Conservation (phyloP, 2,797 vertebrate species). For the Eulemur rubriventer region DNA sequence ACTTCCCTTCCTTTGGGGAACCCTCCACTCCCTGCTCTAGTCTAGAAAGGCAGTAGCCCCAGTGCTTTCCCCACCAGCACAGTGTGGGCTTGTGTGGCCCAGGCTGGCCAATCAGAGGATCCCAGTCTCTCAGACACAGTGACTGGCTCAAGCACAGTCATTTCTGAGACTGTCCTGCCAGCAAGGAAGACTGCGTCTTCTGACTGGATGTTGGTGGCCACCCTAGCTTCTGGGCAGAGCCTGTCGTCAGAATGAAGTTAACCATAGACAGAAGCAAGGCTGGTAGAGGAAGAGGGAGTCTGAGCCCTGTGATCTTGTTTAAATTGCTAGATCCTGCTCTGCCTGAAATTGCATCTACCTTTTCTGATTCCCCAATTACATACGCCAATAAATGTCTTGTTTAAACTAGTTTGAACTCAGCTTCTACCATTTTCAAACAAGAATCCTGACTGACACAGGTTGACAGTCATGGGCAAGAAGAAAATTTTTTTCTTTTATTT, state of each 20-base stretch:
- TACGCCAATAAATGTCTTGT: background rate
- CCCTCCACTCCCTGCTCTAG: background rate
- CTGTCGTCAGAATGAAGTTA: background rate
- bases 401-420: background rate
- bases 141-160: background rate
- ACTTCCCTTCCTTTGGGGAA: background rate
- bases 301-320: background rate
- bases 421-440: slow-evolving; percentile 12
- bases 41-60: background rate
- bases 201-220: background rate
- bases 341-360: background rate
- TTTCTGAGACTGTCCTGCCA: background rate
- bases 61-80: background rate
- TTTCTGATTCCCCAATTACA: background rate
- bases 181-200: background rate
- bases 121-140: background rate
- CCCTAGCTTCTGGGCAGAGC: background rate
- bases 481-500: background rate
- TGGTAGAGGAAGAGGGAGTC: background rate
- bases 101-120: background rate
- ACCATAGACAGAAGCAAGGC: background rate
- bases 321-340: background rate
- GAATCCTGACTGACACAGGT: background rate
- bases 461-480: background rate
- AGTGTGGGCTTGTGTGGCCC: background rate